Conservation (phyloP, 2,113 vertebrate species). For the Lonchura striata region DNA sequence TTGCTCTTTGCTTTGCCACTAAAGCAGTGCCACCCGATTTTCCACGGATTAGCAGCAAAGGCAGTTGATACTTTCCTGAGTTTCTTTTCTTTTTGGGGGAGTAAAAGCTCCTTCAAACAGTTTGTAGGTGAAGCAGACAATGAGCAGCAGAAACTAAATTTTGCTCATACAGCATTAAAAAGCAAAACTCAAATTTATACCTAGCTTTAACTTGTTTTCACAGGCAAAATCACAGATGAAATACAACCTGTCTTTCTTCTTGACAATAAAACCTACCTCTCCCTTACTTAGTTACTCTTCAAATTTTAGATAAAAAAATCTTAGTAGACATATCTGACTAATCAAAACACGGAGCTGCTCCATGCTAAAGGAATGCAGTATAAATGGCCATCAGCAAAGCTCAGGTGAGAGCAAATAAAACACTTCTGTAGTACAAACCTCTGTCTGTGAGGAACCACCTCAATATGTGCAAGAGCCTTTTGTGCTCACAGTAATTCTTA, state of each 20-base stretch:
- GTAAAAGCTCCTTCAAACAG: neutral
- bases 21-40: fast-evolving
- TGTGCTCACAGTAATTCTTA: neutral
- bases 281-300: neutral
- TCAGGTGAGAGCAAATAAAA: neutral
- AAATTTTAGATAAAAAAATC: neutral
- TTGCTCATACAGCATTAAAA: neutral
- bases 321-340: neutral
- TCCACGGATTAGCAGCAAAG: neutral
- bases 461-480: neutral
- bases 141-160: neutral
- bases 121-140: neutral
- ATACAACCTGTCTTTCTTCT: neutral
- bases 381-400: neutral
- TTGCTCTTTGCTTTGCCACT: neutral
- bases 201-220: neutral
- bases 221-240: neutral
- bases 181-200: neutral
- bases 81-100: neutral
- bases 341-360: neutral
- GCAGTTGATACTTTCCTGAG: neutral
- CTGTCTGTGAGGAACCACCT: neutral
- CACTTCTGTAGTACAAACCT: neutral
- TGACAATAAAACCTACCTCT: neutral
- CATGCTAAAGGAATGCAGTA: neutral